These are phyloP conservation scores for Illadopsis cleaveri DNA, from an alignment of 2,113 vertebrate species.

Conservation along the genomic window DNA sequence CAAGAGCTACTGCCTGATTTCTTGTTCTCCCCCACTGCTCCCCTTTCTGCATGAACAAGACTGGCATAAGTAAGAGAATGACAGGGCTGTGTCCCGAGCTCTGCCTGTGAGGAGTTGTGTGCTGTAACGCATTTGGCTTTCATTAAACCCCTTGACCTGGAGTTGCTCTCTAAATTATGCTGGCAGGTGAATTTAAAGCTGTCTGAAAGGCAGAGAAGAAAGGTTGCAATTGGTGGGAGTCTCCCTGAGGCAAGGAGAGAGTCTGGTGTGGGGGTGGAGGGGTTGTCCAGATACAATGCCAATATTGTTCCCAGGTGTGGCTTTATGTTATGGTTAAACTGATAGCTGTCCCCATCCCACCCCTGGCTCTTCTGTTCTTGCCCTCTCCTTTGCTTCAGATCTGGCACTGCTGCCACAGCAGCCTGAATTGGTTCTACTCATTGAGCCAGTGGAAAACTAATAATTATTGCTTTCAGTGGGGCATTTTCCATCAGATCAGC, in stretches of 20 bases:
- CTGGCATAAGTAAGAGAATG: not conserved
- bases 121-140: not conserved
- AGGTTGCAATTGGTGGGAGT: not conserved
- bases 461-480: not conserved
- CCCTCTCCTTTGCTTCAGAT: not conserved
- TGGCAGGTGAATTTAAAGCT: conserved; percentile 25
- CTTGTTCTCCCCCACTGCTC: not conserved
- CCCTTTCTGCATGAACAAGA: not conserved
- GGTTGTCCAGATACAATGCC: not conserved
- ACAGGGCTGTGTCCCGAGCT: not conserved
- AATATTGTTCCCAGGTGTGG: not conserved
- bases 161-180: not conserved
- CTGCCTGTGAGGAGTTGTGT: not conserved
- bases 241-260: not conserved
- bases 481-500: not conserved
- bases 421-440: not conserved
- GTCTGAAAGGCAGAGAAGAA: not conserved
- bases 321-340: not conserved
- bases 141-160: not conserved
- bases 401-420: not conserved
- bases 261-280: not conserved
- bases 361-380: not conserved
- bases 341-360: not conserved
- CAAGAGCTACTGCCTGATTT: not conserved
- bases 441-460: not conserved